These are phyloP conservation scores for Andinoacara biseriatus DNA, from an alignment of 2,113 vertebrate genomes.

Conservation along the genomic window DNA sequence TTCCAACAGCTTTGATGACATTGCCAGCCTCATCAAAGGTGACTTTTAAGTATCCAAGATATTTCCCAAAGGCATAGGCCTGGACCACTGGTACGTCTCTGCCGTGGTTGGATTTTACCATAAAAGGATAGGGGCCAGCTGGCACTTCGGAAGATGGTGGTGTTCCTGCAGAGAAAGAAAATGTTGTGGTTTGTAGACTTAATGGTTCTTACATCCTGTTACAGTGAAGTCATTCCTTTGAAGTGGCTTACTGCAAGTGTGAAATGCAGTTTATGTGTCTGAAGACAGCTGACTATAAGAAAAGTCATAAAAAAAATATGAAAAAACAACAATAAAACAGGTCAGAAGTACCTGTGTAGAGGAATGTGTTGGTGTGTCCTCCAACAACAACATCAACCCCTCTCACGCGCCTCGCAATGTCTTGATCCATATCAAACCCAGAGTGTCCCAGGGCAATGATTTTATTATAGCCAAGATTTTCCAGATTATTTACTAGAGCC, in stretches of 20 bases:
- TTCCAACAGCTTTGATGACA: slow-evolving; percentile 84
- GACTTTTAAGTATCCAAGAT: slow-evolving; percentile 88
- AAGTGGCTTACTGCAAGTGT: background rate
- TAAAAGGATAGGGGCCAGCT: slow-evolving; percentile 85
- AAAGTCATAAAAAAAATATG: background rate
- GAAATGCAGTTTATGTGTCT: background rate
- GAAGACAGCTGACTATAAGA: background rate
- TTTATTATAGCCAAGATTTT: slow-evolving; percentile 85
- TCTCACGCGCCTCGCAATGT: slow-evolving; percentile 87
- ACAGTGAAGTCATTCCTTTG: background rate
- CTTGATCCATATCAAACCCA: slow-evolving; percentile 86
- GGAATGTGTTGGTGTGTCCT: slow-evolving; percentile 94
- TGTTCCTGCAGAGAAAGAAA: slow-evolving; percentile 70
- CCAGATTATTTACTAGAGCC: slow-evolving; percentile 83
- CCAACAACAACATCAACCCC: slow-evolving; percentile 91
- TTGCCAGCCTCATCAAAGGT: slow-evolving; percentile 86
- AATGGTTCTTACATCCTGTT: background rate
- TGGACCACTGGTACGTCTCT: slow-evolving; percentile 91
- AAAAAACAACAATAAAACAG: background rate
- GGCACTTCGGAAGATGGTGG: slow-evolving; percentile 86
- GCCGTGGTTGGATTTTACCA: slow-evolving; percentile 84
- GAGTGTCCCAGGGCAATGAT: slow-evolving; percentile 94
- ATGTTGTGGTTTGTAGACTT: background rate
- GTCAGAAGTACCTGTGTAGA: slow-evolving; percentile 86
- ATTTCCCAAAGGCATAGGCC: slow-evolving; percentile 94